Conservation (phyloP, 2,113 vertebrate genomes). For the Apodemus speciosus region DNA sequence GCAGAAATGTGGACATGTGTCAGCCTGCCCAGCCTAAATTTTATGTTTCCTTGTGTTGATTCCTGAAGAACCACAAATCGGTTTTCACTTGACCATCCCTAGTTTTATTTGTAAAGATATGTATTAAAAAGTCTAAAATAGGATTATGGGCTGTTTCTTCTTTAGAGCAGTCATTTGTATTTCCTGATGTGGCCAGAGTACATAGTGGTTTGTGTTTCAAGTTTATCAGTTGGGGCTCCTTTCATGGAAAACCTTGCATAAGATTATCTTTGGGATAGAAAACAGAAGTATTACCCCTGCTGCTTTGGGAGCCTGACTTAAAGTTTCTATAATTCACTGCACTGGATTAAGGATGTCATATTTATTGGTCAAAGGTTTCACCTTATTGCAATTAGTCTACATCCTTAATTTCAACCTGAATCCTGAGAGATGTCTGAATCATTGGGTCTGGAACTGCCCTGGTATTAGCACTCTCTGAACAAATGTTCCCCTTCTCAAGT, state of each 20-base stretch:
- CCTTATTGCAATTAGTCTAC: constrained; percentile 88
- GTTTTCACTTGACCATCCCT: constrained; percentile 86
- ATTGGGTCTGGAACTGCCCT: constrained; percentile 70
- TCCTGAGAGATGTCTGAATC: constrained; percentile 76
- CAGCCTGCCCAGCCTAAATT: constrained; percentile 82
- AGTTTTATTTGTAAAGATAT: constrained; percentile 84
- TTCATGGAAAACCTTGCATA: constrained; percentile 78
- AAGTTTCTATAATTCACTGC: constrained; percentile 84
- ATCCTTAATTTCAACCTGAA: constrained; percentile 75
- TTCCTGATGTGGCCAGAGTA: constrained; percentile 81
- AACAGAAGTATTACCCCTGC: constrained; percentile 78
- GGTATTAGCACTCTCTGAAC: constrained; percentile 70
- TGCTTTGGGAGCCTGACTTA: constrained; percentile 88
- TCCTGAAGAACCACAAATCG: constrained; percentile 88
- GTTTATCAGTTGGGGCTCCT: constrained; percentile 84
- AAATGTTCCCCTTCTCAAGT: constrained; percentile 8
- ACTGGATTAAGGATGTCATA: constrained; percentile 84
- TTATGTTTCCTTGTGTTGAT: constrained; percentile 87
- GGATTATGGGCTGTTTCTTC: constrained; percentile 82
- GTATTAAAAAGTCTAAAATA: constrained; percentile 87
- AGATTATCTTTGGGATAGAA: constrained; percentile 84
- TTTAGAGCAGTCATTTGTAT: constrained; percentile 88
- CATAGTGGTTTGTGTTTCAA: constrained; percentile 27
- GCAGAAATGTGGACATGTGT: constrained; percentile 85
- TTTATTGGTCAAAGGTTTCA: constrained; percentile 92